Evolutionary conservation across 2,113 vertebrate species (phyloP), one percentile per base, ranked within the genome.

Genomic region (Pandion haliaetus): DNA sequence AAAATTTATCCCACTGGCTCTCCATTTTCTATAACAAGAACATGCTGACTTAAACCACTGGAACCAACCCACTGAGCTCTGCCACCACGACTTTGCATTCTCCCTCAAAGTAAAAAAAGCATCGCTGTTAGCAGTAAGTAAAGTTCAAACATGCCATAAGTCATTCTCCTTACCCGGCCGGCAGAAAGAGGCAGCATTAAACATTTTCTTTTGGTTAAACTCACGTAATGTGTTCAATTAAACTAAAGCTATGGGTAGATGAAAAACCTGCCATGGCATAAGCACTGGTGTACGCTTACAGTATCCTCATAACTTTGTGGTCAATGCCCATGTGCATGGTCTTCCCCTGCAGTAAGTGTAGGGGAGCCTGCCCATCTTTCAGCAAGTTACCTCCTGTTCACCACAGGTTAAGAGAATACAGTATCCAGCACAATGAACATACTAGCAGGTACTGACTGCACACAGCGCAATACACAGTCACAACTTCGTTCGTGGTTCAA

Each of bases 21-120:
- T 95, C 93, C 19, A 21, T 81, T 96, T 97, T 94, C 91, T 89
- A 45, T 74, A 96, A 96, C 79, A 85, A 88, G 93, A 95, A 95
- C 90, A 89, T 95, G 92, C 93, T 95, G 95, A 96, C 95, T 96
- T 87, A 78, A 97, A 95, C 96, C 95, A 90, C 95, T 93, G 82
- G 89, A 93, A 94, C 29, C 79, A 94, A 58, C n/a, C 62, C 40
- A 2, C 70, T 87, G 62, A 96, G 91, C 74, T 90, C 47, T 94
- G 82, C 74, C 89, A 93, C 74, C 80, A 85, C 28, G 0, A 74
- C 54, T 95, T 40, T 77, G 76, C 70, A 55, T 57, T 80, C 67
- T 47, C 57, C 40, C 59, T 94, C 71, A 71, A 86, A 86, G n/a
- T 77, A 32, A 83, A 76, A 88, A 52, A 65, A 44, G 25, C 40